Conservation (phyloP, 2,113 vertebrate species). For the Ophthalmolycus amberensis region DNA sequence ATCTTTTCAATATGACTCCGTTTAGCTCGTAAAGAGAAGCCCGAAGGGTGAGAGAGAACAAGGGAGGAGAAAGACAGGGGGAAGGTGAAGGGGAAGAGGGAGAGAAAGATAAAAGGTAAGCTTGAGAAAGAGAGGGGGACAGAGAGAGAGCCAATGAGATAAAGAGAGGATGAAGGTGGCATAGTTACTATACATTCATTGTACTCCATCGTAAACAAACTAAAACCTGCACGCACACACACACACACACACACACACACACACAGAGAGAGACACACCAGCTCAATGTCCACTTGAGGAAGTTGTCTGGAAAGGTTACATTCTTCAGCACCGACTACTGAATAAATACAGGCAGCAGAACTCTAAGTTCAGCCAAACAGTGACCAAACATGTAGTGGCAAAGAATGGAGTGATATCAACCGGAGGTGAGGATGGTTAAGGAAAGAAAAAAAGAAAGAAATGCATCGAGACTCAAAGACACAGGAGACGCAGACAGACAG, state of each 20-base stretch:
- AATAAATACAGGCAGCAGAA: conserved; percentile 4
- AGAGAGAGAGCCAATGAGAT: background rate
- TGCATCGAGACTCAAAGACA: conserved; percentile 8
- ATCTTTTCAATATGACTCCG: conserved; percentile 28
- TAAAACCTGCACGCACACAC: background rate
- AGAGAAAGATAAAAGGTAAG: background rate
- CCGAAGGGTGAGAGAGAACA: background rate
- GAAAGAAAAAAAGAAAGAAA: background rate
- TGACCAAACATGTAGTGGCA: background rate
- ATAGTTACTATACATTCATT: background rate
- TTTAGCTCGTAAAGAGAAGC: conserved; percentile 21
- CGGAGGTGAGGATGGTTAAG: background rate
- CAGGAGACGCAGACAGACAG: conserved; percentile 1
- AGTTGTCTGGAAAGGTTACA: background rate
- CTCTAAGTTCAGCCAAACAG: background rate
- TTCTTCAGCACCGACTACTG: conserved; percentile 17
- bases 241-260: background rate
- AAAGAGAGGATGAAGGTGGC: background rate
- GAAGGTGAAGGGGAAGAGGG: background rate
- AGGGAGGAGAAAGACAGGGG: background rate
- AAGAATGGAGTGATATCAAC: background rate
- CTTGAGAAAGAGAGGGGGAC: background rate
- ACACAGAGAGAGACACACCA: background rate
- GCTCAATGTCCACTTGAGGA: background rate
- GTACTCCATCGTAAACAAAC: conserved; percentile 2